phyloP scores from a whole-genome alignment of 2,888 invertebrate species.

The Ormyrus pomaceus region DNA sequence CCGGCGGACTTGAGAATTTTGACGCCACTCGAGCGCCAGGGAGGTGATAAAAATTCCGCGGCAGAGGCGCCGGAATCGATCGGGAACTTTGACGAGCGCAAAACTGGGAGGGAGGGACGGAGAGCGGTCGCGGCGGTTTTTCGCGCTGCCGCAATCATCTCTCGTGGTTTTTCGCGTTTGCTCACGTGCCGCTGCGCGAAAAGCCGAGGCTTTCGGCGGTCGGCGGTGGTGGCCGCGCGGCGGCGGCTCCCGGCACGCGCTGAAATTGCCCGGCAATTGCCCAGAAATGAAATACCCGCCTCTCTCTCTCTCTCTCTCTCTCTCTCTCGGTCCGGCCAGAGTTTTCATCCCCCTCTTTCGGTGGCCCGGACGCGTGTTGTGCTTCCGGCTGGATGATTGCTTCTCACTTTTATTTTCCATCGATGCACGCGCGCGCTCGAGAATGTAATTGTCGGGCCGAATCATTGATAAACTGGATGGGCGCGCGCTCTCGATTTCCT shows the following conservation, averaged over 20 bases:
- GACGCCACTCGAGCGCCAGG: constrained; percentile 26
- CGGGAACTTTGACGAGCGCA: constrained; percentile 29
- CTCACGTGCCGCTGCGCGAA: constrained; percentile 52
- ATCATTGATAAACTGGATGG: background rate
- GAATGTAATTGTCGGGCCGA: background rate
- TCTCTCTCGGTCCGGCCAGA: constrained; percentile 4
- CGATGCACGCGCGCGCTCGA: background rate
- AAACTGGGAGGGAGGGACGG: background rate
- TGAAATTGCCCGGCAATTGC: constrained; percentile 67
- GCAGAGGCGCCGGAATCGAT: constrained; percentile 55
- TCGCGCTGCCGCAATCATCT: constrained; percentile 64
- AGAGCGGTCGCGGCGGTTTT: constrained; percentile 63
- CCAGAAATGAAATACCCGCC: constrained; percentile 63
- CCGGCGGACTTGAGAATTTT: constrained; percentile 71
- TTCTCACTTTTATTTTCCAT: constrained; percentile 23
- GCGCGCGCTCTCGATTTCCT: background rate
- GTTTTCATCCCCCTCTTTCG: constrained; percentile 13
- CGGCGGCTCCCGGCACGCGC: constrained; percentile 64
- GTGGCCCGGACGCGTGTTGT: background rate
- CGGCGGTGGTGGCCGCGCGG: constrained; percentile 42
- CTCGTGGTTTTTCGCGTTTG: constrained; percentile 66
- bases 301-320: constrained; percentile 56
- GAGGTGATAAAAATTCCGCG: constrained; percentile 46
- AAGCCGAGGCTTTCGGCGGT: constrained; percentile 55
- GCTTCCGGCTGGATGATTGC: constrained; percentile 37